These are phyloP conservation scores for Drosophila aff. DNA, from an alignment of 1,140 invertebrate species.

Conservation along the genomic window DNA sequence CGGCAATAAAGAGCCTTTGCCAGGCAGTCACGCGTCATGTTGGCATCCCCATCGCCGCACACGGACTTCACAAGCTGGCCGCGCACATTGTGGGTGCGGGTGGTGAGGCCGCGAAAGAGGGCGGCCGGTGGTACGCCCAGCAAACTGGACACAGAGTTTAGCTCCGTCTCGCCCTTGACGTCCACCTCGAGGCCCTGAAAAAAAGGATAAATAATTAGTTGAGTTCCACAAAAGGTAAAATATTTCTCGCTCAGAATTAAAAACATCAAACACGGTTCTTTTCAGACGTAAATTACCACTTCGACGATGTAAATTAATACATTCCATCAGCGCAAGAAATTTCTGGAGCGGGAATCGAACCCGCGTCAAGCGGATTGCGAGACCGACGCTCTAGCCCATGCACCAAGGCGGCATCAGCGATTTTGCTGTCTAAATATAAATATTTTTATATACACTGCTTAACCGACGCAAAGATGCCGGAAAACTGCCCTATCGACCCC, in stretches of 20 bases:
- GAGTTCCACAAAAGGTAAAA: conserved; percentile 20
- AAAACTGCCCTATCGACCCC: neutral
- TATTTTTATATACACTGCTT: neutral
- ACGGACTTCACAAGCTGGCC: conserved; percentile 94
- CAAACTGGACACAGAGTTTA: conserved; percentile 93
- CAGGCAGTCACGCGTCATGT: conserved; percentile 94
- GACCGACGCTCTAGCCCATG: conserved; percentile 8
- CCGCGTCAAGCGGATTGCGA: neutral
- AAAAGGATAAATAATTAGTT: neutral
- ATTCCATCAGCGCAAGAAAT: conserved; percentile 76
- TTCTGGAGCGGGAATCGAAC: conserved; percentile 37
- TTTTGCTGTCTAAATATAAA: rapidly evolving
- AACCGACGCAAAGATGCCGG: neutral
- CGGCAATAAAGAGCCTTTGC: conserved; percentile 97
- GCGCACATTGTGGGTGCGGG: conserved; percentile 92
- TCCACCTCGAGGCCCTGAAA: conserved; percentile 89
- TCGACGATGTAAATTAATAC: conserved; percentile 26
- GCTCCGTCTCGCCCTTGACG: conserved; percentile 91
- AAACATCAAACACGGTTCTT: conserved; percentile 60
- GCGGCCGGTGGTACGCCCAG: conserved; percentile 92
- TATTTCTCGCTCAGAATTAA: conserved; percentile 72
- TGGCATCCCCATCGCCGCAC: conserved; percentile 93
- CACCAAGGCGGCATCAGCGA: conserved; percentile 32
- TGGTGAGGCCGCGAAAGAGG: conserved; percentile 93
- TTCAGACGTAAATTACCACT: conserved; percentile 84